These are phyloP conservation scores for Nothocercus julius DNA, from an alignment of 2,113 vertebrate genomes.

Conservation along the genomic window DNA sequence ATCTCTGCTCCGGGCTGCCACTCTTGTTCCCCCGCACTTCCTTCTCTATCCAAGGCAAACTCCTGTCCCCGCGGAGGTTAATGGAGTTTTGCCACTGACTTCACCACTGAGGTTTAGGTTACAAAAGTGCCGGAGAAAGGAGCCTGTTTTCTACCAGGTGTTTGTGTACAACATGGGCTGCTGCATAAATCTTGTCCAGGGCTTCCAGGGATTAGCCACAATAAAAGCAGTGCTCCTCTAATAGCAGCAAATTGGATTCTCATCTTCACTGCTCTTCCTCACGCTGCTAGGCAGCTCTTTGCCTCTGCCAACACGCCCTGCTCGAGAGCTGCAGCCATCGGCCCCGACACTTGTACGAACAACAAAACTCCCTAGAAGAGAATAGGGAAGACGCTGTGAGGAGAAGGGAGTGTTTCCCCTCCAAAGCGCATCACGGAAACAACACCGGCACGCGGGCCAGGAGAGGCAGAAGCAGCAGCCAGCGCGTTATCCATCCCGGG, in stretches of 20 bases:
- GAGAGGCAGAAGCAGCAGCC: not conserved
- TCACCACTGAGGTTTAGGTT: not conserved
- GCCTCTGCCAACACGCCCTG: not conserved
- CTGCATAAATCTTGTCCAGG: not conserved
- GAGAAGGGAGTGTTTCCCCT: not conserved
- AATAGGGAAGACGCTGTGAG: not conserved
- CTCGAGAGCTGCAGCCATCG: not conserved
- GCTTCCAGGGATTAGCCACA: not conserved
- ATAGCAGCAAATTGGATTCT: not conserved
- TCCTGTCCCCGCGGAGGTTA: not conserved
- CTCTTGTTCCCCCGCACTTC: not conserved
- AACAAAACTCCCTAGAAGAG: not conserved
- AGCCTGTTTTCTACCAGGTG: not conserved
- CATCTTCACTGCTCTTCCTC: not conserved
- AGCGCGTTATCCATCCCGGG: not conserved
- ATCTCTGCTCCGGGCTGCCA: not conserved
- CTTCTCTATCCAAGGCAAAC: not conserved
- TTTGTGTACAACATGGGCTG: not conserved
- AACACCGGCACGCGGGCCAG: accelerated
- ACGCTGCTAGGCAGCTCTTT: not conserved
- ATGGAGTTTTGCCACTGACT: not conserved
- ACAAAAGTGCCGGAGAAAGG: not conserved
- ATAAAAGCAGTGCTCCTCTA: not conserved
- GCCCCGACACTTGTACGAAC: no score
- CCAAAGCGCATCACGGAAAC: not conserved